A percentile compares a stretch with the other conserved stretches of the same genome.
Evolutionary conservation across 2,888 invertebrate species (phyloP).

Genomic region (Ephialtes manifestator): DNA sequence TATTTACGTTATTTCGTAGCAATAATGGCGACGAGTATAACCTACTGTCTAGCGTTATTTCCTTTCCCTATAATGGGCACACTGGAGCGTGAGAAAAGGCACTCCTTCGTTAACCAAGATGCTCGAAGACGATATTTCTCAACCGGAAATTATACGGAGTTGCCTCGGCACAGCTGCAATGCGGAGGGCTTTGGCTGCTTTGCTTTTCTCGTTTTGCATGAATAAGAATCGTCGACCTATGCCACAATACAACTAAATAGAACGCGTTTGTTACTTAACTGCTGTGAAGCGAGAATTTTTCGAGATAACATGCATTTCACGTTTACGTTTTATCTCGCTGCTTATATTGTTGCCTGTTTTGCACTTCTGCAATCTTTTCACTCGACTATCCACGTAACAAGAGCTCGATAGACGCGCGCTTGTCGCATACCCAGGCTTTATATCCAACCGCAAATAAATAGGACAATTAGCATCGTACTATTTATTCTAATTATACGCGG

Average conservation of each 20-base stretch:
- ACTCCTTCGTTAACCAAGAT: slow-evolving; percentile 45
- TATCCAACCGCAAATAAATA: slow-evolving; percentile 77
- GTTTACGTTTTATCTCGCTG: background rate
- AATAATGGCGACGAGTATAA: background rate
- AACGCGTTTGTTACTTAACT: slow-evolving; percentile 26
- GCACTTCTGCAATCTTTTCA: slow-evolving; percentile 7
- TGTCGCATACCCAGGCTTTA: slow-evolving; percentile 60
- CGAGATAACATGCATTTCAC: slow-evolving; percentile 20
- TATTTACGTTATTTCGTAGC: background rate
- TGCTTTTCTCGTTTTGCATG: slow-evolving; percentile 6
- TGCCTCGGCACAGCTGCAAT: slow-evolving; percentile 8
- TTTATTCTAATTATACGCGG: slow-evolving; percentile 80
- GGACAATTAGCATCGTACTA: slow-evolving; percentile 79
- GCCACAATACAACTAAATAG: slow-evolving; percentile 24
- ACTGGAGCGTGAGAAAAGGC: slow-evolving; percentile 27
- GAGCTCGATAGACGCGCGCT: slow-evolving; percentile 16
- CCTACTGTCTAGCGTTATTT: background rate
- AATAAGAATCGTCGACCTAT: slow-evolving; percentile 28
- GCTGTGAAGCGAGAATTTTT: slow-evolving; percentile 31
- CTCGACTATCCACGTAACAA: slow-evolving; percentile 3
- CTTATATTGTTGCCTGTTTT: background rate
- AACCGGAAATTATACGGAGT: slow-evolving; percentile 56
- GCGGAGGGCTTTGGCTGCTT: background rate
- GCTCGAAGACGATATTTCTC: slow-evolving; percentile 34
- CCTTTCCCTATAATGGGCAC: slow-evolving; percentile 26